Conservation (phyloP, 2,113 vertebrate genomes). For the Grammomys dolichurus region DNA sequence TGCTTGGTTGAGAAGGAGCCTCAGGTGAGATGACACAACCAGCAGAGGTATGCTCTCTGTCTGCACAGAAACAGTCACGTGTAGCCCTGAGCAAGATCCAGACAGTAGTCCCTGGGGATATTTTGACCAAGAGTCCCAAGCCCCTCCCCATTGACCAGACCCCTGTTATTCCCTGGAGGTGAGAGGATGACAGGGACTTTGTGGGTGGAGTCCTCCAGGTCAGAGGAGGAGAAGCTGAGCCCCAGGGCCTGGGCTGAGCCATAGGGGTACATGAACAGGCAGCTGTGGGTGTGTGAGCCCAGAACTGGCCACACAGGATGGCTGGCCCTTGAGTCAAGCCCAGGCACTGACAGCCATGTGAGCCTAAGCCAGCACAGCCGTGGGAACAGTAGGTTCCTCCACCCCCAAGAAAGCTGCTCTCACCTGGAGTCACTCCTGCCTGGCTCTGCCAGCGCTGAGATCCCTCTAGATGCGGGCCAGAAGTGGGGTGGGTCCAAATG, state of each 20-base stretch:
- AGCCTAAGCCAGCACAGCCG: slow-evolving; percentile 10
- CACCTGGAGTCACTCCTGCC: background rate
- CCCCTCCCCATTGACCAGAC: background rate
- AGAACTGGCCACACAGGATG: slow-evolving; percentile 72
- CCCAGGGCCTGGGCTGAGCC: slow-evolving; percentile 12
- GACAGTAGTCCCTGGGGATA: background rate
- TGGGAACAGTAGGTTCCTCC: slow-evolving; percentile 69
- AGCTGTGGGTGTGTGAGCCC: slow-evolving; percentile 55
- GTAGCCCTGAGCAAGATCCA: background rate
- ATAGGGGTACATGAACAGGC: background rate
- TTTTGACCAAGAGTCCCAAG: background rate
- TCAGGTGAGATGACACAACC: background rate
- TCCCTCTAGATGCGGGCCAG: background rate
- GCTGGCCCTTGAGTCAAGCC: slow-evolving; percentile 68
- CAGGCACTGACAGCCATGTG: slow-evolving; percentile 26
- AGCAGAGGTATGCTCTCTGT: background rate
- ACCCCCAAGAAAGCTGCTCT: background rate
- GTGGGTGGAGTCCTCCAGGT: background rate
- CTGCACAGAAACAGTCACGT: background rate
- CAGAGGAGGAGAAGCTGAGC: slow-evolving; percentile 72
- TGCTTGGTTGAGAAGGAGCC: background rate
- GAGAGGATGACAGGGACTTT: background rate
- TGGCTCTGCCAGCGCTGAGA: background rate
- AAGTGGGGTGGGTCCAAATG: background rate
- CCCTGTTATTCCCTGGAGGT: background rate